Percentiles rank a stretch among this genome's conserved stretches.
Conservation (phyloP, 2,888 invertebrate species). For the Cremastobaeus sp. region DNA sequence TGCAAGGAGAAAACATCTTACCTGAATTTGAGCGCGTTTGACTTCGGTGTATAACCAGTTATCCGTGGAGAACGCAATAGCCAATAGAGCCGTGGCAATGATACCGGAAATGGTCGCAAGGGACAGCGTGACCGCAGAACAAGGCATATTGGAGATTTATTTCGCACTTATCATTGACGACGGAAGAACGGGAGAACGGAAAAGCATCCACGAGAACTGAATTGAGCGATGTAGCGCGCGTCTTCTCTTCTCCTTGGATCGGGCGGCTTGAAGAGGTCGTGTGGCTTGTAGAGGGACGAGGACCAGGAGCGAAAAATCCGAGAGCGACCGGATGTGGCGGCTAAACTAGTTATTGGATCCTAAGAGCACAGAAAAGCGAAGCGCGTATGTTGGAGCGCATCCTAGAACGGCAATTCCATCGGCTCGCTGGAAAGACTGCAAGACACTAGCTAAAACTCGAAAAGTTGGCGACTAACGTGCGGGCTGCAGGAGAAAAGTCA, state of each 20-base stretch:
- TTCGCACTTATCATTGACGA: slow-evolving; percentile 40
- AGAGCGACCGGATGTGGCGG: not conserved
- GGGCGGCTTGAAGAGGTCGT: slow-evolving; percentile 1
- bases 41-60: slow-evolving; percentile 98
- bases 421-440: slow-evolving; percentile 6
- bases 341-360: not conserved
- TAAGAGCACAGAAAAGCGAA: slow-evolving; percentile 19
- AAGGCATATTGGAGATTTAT: slow-evolving; percentile 85
- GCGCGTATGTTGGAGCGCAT: slow-evolving; percentile 34
- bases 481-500: not conserved
- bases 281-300: not conserved
- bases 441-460: no score
- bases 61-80: slow-evolving; percentile 97
- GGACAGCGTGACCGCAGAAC: slow-evolving; percentile 95
- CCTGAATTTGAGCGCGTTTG: slow-evolving; percentile 92
- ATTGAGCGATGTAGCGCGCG: not conserved
- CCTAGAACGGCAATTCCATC: slow-evolving; percentile 12
- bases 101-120: slow-evolving; percentile 97
- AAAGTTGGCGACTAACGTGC: no score
- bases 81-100: slow-evolving; percentile 93
- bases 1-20: no score
- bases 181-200: slow-evolving; percentile 3
- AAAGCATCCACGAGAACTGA: slow-evolving; percentile 4
- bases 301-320: no score
- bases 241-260: no score